Base-by-base conservation (phyloP, 2,113 vertebrate genomes). In the Archocentrus centrarchus region DNA sequence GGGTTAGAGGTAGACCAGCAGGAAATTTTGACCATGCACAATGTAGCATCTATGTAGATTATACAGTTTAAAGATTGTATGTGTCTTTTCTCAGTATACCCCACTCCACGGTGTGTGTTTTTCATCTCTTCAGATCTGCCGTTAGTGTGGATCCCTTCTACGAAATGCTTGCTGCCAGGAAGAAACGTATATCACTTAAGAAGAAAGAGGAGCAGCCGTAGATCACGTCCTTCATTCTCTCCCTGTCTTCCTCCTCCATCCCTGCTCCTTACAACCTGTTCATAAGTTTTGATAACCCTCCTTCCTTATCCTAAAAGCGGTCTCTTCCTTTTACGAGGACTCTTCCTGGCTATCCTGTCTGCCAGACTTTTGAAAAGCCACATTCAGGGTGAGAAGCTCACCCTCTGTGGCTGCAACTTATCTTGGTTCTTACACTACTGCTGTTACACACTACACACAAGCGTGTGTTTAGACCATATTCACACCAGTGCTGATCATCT, bases 111-210 rank as follows among this genome's bases (percentile, higher is more conserved):
- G 37, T 58, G 80, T 89, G 55, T 92, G 15, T 89, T 73, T 75
- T 60, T 91, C 68, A 1, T 60, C 81, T 82, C n/a, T 79, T 44
- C 93, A 98, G 97, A 84, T 97, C 97, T 6, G 97, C 97, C 0
- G 97, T 98, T 89, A 98, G 97, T 0, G 97, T 98, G 88, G 97
- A 98, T 88, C 97, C 97, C 32, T 98, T 98, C 95, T 98, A 98
- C 6, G 97, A 98, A 93, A 98, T 98, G 97, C 93, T 98, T n/a
- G 97, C 97, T 0, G 97, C 97, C 15, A 95, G 97, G 80, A 98
- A 98, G 96, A 98, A 98, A 85, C 96, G 97, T 82, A 98, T 98
- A 94, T 98, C 97, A 0, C 95, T 98, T 92, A 98, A 98, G 95
- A 98, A 98, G 95, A 97, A 97, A 86, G 97, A 97, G 86, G 97